These are phyloP conservation scores for Phyllostomus discolor DNA, from an alignment of 2,113 vertebrate species.

Conservation along the genomic window DNA sequence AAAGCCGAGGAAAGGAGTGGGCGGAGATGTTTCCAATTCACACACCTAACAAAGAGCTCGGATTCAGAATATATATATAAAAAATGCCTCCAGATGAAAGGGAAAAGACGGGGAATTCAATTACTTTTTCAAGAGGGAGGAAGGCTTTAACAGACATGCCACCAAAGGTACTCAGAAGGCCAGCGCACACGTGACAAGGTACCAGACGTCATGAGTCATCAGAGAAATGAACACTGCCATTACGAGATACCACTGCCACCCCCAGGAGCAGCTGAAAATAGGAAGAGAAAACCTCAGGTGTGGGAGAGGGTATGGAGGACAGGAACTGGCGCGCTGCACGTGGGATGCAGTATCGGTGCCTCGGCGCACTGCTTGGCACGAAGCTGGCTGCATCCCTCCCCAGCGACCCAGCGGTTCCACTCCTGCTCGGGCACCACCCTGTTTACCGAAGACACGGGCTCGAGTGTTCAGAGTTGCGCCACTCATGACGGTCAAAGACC, in stretches of 20 bases:
- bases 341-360: not conserved
- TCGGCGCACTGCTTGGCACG: not conserved
- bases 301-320: not conserved
- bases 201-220: not conserved
- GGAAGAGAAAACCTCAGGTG: not conserved
- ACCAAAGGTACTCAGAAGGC: not conserved
- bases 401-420: not conserved
- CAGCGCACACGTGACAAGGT: not conserved
- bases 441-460: not conserved
- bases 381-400: not conserved
- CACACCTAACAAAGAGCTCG: not conserved
- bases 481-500: not conserved
- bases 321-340: not conserved
- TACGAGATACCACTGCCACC: not conserved
- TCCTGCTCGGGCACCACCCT: rapidly evolving
- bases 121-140: not conserved
- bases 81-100: not conserved
- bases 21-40: not conserved
- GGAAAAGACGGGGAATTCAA: not conserved
- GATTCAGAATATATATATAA: not conserved
- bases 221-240: not conserved
- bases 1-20: not conserved
- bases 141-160: not conserved
- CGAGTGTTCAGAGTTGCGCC: no score
- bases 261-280: not conserved